phyloP scores from a whole-genome alignment of 2,888 invertebrate species.

The Drosophila dives region DNA sequence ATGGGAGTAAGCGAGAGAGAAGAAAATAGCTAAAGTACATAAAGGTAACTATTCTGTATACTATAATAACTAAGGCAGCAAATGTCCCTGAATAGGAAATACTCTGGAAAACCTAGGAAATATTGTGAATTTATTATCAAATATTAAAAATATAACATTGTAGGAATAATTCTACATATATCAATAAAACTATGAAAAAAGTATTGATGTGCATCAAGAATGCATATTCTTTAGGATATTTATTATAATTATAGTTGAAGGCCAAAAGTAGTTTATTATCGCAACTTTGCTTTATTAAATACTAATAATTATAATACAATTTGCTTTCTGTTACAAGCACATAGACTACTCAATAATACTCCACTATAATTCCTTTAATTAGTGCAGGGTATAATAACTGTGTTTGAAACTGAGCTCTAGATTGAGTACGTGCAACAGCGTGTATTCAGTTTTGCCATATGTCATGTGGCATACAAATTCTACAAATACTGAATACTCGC shows the following conservation, averaged over 20 bases:
- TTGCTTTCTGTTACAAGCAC: not conserved
- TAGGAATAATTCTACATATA: too few relatives aligned
- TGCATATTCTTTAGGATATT: too few relatives aligned
- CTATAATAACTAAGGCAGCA: not conserved
- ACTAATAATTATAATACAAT: not conserved
- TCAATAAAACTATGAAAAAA: too few relatives aligned
- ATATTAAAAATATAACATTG: not conserved
- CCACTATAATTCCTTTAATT: not conserved
- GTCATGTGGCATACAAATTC: constrained; percentile 22
- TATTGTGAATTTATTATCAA: not conserved
- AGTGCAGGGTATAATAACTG: constrained; percentile 23
- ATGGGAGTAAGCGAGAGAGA: not conserved
- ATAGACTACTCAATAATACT: not conserved
- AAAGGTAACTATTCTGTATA: not conserved
- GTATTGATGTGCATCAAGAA: not conserved
- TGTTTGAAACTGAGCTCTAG: constrained; percentile 9
- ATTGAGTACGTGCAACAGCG: constrained; percentile 29
- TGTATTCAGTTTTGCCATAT: constrained; percentile 18
- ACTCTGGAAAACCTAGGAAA: not conserved
- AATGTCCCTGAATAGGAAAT: not conserved
- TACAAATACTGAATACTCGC: constrained; percentile 8
- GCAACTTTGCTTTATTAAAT: too few relatives aligned
- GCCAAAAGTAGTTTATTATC: not conserved
- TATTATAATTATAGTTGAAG: not conserved
- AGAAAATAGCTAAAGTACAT: not conserved